These are phyloP conservation scores for Pseudochromis fuscus DNA, from an alignment of 2,797 vertebrate species.

Conservation along the genomic window DNA sequence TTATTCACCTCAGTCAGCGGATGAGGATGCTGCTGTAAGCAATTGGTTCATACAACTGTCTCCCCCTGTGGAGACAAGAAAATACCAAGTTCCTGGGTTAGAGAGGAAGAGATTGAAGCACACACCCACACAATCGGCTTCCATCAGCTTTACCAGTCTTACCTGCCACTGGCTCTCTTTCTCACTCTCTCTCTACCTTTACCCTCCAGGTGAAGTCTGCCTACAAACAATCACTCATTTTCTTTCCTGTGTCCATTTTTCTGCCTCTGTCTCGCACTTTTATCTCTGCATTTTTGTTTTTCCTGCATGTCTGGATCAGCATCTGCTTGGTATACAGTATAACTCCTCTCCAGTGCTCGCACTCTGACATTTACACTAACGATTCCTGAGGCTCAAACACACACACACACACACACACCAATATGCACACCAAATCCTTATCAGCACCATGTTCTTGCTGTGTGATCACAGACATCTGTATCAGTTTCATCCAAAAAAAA, in stretches of 20 bases:
- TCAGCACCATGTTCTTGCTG: constrained; percentile 24
- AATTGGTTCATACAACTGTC: constrained; percentile 44
- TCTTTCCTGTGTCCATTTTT: constrained; percentile 35
- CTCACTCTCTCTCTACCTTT: constrained; percentile 21
- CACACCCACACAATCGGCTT: constrained; percentile 48
- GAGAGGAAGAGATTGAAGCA: constrained; percentile 34
- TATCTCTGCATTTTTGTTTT: constrained; percentile 17
- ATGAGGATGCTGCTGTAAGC: constrained; percentile 38
- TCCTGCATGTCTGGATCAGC: constrained; percentile 32
- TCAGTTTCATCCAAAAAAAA: constrained; percentile 33
- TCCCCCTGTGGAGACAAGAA: constrained; percentile 49
- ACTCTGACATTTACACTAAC: constrained; percentile 64
- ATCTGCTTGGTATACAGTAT: constrained; percentile 38
- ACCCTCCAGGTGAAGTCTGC: constrained; percentile 51
- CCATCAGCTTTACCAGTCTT: constrained; percentile 46
- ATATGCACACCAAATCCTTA: constrained; percentile 4
- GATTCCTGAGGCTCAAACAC: constrained; percentile 41
- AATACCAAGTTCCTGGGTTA: constrained; percentile 53
- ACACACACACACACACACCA: constrained; percentile 16
- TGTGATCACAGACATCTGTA: constrained; percentile 35
- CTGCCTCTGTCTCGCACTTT: constrained; percentile 11
- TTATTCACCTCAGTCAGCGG: constrained; percentile 51
- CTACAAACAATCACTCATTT: constrained; percentile 54
- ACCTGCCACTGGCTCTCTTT: constrained; percentile 41
- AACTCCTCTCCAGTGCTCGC: constrained; percentile 38